A percentile compares a stretch with the other conserved stretches of the same genome.
Evolutionary conservation across 2,113 vertebrate genomes (phyloP).

Genomic region (Macquaria ambigua): DNA sequence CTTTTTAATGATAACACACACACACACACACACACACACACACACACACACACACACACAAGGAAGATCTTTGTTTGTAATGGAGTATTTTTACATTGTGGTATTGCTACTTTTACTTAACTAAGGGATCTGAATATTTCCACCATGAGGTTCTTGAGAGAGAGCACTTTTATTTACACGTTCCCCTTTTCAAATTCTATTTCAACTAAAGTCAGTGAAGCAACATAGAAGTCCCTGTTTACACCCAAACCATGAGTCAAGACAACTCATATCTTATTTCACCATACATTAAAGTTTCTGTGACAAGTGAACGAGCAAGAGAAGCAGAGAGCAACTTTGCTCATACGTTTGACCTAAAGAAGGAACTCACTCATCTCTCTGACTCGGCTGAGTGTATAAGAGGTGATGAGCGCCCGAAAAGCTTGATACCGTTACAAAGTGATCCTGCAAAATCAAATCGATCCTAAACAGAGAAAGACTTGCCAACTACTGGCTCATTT

Average conservation of each 20-base stretch:
- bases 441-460: constrained; percentile 50
- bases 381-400: background rate
- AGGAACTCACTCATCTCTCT: constrained; percentile 18
- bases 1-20: background rate
- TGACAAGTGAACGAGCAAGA: background rate
- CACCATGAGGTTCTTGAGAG: background rate
- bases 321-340: background rate
- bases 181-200: background rate
- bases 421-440: constrained; percentile 37
- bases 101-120: background rate
- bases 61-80: background rate
- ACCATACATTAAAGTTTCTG: background rate
- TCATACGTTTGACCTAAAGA: background rate
- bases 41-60: background rate
- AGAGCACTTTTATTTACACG: background rate
- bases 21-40: background rate
- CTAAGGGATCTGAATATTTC: background rate
- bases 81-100: background rate
- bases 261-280: background rate
- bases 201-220: background rate
- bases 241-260: background rate
- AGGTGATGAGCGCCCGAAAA: constrained; percentile 12
- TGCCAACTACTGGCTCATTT: constrained; percentile 20
- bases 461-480: background rate
- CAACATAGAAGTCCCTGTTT: background rate